Evolutionary conservation across 2,797 vertebrate genomes (phyloP).

Genomic region (Smutsia temminckii): DNA sequence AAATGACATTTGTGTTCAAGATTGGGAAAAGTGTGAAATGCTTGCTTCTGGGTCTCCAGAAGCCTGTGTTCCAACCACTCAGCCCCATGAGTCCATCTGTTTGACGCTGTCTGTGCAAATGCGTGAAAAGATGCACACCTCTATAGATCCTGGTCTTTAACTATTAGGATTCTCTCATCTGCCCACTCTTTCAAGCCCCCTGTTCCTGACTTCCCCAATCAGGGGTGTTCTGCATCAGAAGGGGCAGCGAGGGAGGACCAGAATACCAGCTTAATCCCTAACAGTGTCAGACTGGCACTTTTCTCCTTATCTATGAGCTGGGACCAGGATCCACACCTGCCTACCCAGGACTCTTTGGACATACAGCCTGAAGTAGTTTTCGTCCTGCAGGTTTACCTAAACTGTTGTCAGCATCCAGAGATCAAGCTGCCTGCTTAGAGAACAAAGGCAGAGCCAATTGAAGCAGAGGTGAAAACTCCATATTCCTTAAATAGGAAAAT

Average conservation of each 20-base stretch:
- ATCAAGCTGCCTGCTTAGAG: neutral
- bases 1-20: neutral
- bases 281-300: neutral
- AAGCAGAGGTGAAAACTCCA: constrained; percentile 15
- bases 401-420: neutral
- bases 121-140: neutral
- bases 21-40: neutral
- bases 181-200: neutral
- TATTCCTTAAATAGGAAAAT: constrained; percentile 3
- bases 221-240: neutral
- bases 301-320: neutral
- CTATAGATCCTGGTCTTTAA: neutral
- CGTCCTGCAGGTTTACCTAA: neutral
- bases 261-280: neutral
- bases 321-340: neutral
- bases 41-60: neutral
- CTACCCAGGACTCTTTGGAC: neutral
- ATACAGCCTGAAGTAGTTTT: neutral
- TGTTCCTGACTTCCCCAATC: neutral
- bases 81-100: neutral
- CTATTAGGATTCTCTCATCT: neutral
- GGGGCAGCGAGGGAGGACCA: neutral
- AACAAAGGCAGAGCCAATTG: neutral
- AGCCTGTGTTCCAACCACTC: neutral
- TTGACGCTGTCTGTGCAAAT: neutral